Evolutionary conservation across 2,888 invertebrate species (phyloP), one percentile per base, ranked within the genome.

Genomic region (Drosophila macrospina): DNA sequence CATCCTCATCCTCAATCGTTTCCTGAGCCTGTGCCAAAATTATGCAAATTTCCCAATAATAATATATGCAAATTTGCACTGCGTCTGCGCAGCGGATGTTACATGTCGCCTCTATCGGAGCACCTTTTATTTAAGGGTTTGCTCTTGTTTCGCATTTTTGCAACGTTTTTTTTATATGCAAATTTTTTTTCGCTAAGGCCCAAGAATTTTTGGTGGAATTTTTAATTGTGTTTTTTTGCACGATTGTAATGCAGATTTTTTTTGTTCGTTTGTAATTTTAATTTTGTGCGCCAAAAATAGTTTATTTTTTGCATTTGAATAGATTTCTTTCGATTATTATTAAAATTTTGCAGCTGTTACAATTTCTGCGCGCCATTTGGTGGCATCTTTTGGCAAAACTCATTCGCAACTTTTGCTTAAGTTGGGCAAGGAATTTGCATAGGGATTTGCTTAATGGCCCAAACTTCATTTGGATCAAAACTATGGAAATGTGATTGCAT

Each of bases 181-280:
- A 85, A 84, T 85, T 78, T 76, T 62, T 62, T 71, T 73, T 59
- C 39, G 59, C 59, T 13, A n/a, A 30, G 61, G n/a, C 47, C 15
- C 62, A 52, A 41, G 55, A 70, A 55, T 69, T 67, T 80, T 82
- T 78, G 75, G 73, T 69, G 16, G 55, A 45, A 87, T 78, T 80
- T 83, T 80, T 78, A 77, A 86, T 86, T 79, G 79, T 54, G 74
- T 82, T 87, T 86, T 86, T 82, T 81, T 67, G 72, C 41, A 48
- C 76, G 76, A 88, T 90, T 91, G 89, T 91, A 84, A 91, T 90
- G 89, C 69, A 90, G 89, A 90, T 89, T 91, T 88, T 78, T 80
- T 81, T 88, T 82, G 61, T 67, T 50, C 72, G 69, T 64, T 79
- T 77, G 74, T 74, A 72, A 80, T 82, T 82, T 81, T 71, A 75